These are phyloP conservation scores for Aurelia coerulea DNA, from an alignment of 30 jellyfish, hydroid and myxozoan genomes.

Conservation along the genomic window DNA sequence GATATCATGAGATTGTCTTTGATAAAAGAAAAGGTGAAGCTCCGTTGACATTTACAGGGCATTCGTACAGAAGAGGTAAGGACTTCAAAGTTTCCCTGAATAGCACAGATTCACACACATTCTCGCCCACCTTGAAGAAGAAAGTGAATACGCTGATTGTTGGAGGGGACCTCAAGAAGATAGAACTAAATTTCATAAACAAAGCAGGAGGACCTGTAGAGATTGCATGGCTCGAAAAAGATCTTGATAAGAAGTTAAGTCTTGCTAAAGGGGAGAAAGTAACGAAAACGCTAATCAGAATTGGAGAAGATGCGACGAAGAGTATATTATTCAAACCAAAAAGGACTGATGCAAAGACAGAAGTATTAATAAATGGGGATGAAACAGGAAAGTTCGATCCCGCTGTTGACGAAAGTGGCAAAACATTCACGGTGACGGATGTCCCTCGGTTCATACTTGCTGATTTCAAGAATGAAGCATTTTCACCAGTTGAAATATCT, in stretches of 20 bases:
- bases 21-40: slow-evolving; percentile 6
- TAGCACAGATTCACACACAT: background rate
- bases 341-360: slow-evolving; percentile 22
- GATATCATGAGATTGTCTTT: slow-evolving; percentile 11
- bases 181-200: slow-evolving; percentile 9
- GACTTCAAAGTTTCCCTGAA: slow-evolving; percentile 5
- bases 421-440: slow-evolving; percentile 37
- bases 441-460: slow-evolving; percentile 22
- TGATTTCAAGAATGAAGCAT: slow-evolving; percentile 39
- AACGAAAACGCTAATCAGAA: background rate
- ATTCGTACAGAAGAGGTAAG: slow-evolving; percentile 16
- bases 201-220: slow-evolving; percentile 30
- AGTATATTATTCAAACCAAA: slow-evolving; percentile 29
- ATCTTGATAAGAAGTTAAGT: background rate
- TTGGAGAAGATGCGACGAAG: slow-evolving; percentile 2
- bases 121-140: slow-evolving; percentile 1
- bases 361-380: slow-evolving; percentile 27
- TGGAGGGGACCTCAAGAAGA: slow-evolving; percentile 3
- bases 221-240: slow-evolving; percentile 48
- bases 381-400: slow-evolving; percentile 22
- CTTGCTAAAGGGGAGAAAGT: slow-evolving; percentile 20
- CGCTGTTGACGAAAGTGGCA: background rate
- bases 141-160: slow-evolving; percentile 18
- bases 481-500: slow-evolving; percentile 11
- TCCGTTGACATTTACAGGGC: slow-evolving; percentile 24